Conservation (phyloP, 2,888 invertebrate species). For the Plagiodera versicolora region DNA sequence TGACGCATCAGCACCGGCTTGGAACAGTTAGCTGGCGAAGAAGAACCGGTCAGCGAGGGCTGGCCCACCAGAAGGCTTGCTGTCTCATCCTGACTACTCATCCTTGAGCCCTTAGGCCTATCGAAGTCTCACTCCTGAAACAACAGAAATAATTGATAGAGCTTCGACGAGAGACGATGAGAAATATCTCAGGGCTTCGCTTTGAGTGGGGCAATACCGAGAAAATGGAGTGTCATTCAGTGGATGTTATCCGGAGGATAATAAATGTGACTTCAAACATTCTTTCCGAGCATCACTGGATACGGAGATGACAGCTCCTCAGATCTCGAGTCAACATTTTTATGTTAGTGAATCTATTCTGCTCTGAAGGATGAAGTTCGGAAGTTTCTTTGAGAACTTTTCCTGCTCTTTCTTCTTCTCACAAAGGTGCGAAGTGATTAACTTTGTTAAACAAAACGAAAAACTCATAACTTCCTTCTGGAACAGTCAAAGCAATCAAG, state of each 20-base stretch:
- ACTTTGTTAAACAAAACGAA: not conserved
- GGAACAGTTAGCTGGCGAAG: slow-evolving; percentile 58
- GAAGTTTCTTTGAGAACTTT: not conserved
- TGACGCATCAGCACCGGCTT: slow-evolving; percentile 85
- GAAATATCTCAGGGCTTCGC: too few species aligned
- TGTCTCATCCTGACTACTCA: slow-evolving; percentile 79
- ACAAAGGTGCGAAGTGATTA: not conserved
- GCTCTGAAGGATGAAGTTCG: not conserved
- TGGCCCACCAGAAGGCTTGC: slow-evolving; percentile 74
- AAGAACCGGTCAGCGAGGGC: slow-evolving; percentile 59
- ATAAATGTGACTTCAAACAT: too few species aligned
- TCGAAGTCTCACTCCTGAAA: slow-evolving; percentile 31
- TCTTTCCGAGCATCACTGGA: too few species aligned
- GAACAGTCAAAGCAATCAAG: not conserved
- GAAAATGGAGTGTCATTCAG: too few species aligned
- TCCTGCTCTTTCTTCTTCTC: not conserved
- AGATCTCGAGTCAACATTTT: too few species aligned
- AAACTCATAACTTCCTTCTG: not conserved
- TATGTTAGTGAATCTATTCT: not conserved
- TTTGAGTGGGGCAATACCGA: too few species aligned
- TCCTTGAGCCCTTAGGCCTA: slow-evolving; percentile 40
- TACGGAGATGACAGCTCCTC: too few species aligned
- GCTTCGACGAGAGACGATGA: too few species aligned
- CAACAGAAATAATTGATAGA: not conserved
- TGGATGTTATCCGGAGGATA: too few species aligned